A percentile compares a stretch with the other conserved stretches of the same genome.
Conservation (phyloP, 1,140 invertebrate species). For the Trichogramma pretiosum region DNA sequence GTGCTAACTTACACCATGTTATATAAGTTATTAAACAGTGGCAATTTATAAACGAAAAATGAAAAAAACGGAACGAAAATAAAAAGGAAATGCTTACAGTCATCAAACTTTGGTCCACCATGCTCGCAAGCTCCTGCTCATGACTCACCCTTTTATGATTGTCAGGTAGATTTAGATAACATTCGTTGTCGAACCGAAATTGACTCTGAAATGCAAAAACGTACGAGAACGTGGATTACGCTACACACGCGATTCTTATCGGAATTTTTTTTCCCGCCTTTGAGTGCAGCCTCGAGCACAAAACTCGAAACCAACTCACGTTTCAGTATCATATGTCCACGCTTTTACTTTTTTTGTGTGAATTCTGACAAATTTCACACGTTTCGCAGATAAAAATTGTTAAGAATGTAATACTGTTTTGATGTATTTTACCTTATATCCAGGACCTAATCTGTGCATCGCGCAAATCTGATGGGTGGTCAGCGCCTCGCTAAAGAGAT, state of each 20-base stretch:
- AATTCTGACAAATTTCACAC: too few species aligned
- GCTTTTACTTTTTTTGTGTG: too few species aligned
- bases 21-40: constrained; percentile 17
- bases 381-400: too few species aligned
- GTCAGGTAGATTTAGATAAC: constrained; percentile 87
- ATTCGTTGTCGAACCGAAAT: constrained; percentile 98
- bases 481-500: constrained; percentile 94
- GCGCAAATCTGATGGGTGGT: constrained; percentile 94
- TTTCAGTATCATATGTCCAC: too few species aligned
- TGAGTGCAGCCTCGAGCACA: too few species aligned
- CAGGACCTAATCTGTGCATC: constrained; percentile 89
- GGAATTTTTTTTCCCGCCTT: too few species aligned
- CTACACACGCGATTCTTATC: too few species aligned
- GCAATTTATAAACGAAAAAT: constrained; percentile 24
- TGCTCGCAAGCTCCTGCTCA: constrained; percentile 44
- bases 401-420: not conserved
- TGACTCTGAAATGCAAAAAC: constrained; percentile 66
- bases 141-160: constrained; percentile 92
- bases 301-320: too few species aligned
- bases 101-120: constrained; percentile 47
- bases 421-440: constrained; percentile 74
- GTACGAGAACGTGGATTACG: too few species aligned
- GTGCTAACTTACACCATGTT: constrained; percentile 19
- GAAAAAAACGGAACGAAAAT: constrained; percentile 39
- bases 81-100: constrained; percentile 48